Evolutionary conservation across 2,888 invertebrate genomes (phyloP).

Genomic region (Polydrusus tereticollis): DNA sequence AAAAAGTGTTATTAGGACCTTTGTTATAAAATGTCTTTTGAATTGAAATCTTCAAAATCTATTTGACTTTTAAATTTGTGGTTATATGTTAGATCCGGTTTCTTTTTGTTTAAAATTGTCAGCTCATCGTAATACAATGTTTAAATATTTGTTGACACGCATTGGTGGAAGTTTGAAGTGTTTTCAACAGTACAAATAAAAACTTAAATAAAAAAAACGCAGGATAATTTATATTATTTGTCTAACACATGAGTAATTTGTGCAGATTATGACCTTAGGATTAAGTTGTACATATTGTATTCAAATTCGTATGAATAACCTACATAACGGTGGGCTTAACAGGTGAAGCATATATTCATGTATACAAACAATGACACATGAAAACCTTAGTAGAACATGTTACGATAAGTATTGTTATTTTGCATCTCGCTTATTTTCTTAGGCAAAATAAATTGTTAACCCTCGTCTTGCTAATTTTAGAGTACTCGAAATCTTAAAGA

Average conservation of each 20-base stretch:
- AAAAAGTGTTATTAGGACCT: not conserved
- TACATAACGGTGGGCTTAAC: slow-evolving; percentile 9
- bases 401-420: too few species aligned
- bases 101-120: not conserved
- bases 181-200: slow-evolving; percentile 16
- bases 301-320: slow-evolving; percentile 17
- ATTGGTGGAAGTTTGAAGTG: slow-evolving; percentile 3
- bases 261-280: slow-evolving; percentile 5
- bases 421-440: too few species aligned
- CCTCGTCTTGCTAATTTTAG: too few species aligned
- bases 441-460: too few species aligned
- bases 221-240: not conserved
- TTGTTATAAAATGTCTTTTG: not conserved
- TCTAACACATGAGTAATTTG: not conserved
- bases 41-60: not conserved
- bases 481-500: too few species aligned
- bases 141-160: slow-evolving; percentile 25
- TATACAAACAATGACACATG: not conserved
- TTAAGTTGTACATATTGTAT: slow-evolving; percentile 15
- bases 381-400: not conserved
- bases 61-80: not conserved
- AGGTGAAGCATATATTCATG: slow-evolving; percentile 4
- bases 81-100: slow-evolving; percentile 24
- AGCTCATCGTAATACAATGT: slow-evolving; percentile 9
- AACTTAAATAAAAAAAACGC: not conserved